These are phyloP conservation scores for Drosophila crucigera DNA, from an alignment of 2,888 invertebrate species.

Conservation along the genomic window DNA sequence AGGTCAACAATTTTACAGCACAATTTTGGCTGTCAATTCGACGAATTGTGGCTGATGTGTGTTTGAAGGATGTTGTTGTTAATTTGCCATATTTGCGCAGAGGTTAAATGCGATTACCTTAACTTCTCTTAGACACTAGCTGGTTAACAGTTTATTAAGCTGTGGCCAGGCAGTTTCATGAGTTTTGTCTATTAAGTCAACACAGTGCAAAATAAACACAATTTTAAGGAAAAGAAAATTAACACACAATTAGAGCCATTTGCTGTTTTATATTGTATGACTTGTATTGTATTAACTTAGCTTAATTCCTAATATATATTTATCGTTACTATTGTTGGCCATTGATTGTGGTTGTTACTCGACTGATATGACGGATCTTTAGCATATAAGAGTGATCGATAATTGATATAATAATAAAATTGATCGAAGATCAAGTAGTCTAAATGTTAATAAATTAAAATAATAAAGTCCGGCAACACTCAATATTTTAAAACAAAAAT, in stretches of 20 bases:
- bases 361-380: background rate
- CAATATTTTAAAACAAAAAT: background rate
- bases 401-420: background rate
- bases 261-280: background rate
- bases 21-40: conserved; percentile 32
- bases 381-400: background rate
- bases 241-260: background rate
- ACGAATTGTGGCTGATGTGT: conserved; percentile 28
- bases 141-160: background rate
- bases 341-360: background rate
- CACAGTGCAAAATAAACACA: background rate
- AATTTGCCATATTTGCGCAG: conserved; percentile 34
- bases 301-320: background rate
- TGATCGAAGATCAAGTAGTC: background rate
- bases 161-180: background rate
- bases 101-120: conserved; percentile 1
- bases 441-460: background rate
- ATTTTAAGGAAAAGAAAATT: background rate
- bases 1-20: conserved; percentile 21
- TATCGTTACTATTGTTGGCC: background rate
- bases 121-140: background rate
- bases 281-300: background rate
- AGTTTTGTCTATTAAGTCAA: background rate
- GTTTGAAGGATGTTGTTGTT: conserved; percentile 22
- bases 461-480: background rate